A percentile compares a stretch with the other conserved stretches of the same genome.
These are phyloP conservation scores for Podabrus alpinus DNA, from an alignment of 2,888 invertebrate species.

Conservation along the genomic window DNA sequence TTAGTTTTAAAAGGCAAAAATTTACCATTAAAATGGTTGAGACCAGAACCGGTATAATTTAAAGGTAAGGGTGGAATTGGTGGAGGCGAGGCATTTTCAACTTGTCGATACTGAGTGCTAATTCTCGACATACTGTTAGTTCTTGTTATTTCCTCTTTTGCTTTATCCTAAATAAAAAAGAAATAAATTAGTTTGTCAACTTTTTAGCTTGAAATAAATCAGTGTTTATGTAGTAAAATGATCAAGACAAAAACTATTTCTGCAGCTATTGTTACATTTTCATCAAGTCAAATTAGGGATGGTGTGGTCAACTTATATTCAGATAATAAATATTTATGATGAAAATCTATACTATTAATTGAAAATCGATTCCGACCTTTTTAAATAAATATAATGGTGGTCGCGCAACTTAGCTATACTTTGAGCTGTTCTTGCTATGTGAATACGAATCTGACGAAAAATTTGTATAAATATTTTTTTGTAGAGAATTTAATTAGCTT, in stretches of 20 bases:
- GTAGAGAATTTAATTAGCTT: too few relatives aligned
- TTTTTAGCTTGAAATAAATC: background rate
- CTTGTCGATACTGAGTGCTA: slow-evolving; percentile 35
- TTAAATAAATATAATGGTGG: too few relatives aligned
- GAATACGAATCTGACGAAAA: too few relatives aligned
- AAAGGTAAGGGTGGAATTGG: slow-evolving; percentile 69
- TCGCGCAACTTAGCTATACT: too few relatives aligned
- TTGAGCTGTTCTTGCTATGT: too few relatives aligned
- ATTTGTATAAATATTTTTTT: too few relatives aligned
- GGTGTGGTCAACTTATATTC: too few relatives aligned
- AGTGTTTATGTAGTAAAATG: background rate
- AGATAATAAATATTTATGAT: too few relatives aligned
- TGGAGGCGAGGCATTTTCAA: slow-evolving; percentile 64
- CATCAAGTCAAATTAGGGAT: background rate
- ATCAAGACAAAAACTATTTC: background rate
- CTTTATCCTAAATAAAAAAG: slow-evolving; percentile 41
- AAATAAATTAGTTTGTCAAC: slow-evolving; percentile 2
- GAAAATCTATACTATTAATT: too few relatives aligned
- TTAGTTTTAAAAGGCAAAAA: background rate
- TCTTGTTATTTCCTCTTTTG: slow-evolving; percentile 43
- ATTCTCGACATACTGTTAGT: slow-evolving; percentile 49
- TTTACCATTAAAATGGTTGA: slow-evolving; percentile 13
- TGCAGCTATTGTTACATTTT: background rate
- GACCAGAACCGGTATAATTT: slow-evolving; percentile 56
- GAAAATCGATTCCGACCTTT: too few relatives aligned